phyloP scores from a whole-genome alignment of 1,140 invertebrate genomes.

The Mamestra configurata region DNA sequence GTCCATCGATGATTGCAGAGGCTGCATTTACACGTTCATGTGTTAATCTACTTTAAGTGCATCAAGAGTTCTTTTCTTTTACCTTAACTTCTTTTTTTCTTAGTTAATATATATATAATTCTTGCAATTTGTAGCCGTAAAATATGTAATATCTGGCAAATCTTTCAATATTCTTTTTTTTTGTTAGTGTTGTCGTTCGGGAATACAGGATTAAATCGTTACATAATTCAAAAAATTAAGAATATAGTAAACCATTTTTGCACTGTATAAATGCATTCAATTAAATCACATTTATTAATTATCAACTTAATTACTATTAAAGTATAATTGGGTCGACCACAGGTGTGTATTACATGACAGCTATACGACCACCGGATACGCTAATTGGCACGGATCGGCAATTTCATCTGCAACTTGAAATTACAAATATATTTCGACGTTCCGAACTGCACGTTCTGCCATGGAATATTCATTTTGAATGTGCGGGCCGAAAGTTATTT shows the following conservation, averaged over 20 bases:
- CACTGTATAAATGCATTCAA: background rate
- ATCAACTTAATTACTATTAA: constrained; percentile 15
- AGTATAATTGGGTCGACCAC: constrained; percentile 27
- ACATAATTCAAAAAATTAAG: background rate
- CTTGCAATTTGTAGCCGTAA: too few species aligned
- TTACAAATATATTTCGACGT: constrained; percentile 18
- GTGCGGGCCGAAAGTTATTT: constrained; percentile 25
- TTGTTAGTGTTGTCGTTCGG: too few species aligned
- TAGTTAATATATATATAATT: too few species aligned
- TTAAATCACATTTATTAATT: constrained; percentile 3
- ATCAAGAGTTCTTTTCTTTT: background rate
- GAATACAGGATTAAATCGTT: too few species aligned
- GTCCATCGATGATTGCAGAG: constrained; percentile 3
- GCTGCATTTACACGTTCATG: background rate
- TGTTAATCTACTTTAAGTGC: background rate
- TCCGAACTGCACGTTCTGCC: constrained; percentile 16
- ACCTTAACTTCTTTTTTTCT: too few species aligned
- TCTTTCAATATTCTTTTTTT: too few species aligned
- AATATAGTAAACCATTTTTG: background rate
- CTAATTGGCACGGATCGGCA: constrained; percentile 26
- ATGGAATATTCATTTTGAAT: constrained; percentile 9
- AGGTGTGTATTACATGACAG: constrained; percentile 2
- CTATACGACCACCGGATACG: constrained; percentile 10
- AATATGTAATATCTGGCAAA: too few species aligned
- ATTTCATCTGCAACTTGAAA: constrained; percentile 35